phyloP scores from a whole-genome alignment of 2,113 vertebrate species.

The Anser cygnoides region DNA sequence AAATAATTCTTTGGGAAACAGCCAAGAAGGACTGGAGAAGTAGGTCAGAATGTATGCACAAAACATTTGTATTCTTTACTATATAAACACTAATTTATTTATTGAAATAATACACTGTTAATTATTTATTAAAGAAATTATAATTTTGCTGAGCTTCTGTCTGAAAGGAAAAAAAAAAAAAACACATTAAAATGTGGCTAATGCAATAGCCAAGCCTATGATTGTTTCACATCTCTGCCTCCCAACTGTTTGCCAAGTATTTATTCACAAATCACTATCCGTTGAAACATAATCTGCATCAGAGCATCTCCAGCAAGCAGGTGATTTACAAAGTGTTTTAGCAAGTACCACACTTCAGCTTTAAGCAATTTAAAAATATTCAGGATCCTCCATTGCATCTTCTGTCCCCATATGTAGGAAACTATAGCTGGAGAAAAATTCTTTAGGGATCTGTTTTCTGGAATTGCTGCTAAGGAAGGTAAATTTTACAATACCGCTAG shows the following conservation, averaged over 20 bases:
- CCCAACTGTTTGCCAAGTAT: conserved; percentile 63
- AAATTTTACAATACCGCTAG: not conserved
- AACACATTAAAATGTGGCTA: conserved; percentile 60
- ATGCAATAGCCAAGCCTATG: conserved; percentile 51
- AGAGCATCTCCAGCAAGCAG: conserved; percentile 33
- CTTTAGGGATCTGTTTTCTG: not conserved
- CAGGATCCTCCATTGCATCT: not conserved
- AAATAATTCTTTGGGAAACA: conserved; percentile 79
- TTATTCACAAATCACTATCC: conserved; percentile 44
- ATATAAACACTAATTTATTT: conserved; percentile 81
- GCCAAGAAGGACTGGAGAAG: conserved; percentile 71
- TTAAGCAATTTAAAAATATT: not conserved
- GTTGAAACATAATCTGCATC: conserved; percentile 34
- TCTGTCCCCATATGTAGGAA: not conserved
- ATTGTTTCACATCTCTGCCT: conserved; percentile 63
- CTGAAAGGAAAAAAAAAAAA: conserved; percentile 35
- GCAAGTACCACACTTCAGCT: not conserved
- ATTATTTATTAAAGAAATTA: conserved; percentile 83
- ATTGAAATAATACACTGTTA: conserved; percentile 79
- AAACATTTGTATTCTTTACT: conserved; percentile 81
- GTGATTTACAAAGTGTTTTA: conserved; percentile 8
- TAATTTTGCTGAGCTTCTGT: conserved; percentile 75
- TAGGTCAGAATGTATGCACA: conserved; percentile 76
- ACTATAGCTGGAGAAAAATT: not conserved
- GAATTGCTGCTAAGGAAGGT: not conserved